phyloP scores from a whole-genome alignment of 2,797 vertebrate genomes.

The Alectoris magna region DNA sequence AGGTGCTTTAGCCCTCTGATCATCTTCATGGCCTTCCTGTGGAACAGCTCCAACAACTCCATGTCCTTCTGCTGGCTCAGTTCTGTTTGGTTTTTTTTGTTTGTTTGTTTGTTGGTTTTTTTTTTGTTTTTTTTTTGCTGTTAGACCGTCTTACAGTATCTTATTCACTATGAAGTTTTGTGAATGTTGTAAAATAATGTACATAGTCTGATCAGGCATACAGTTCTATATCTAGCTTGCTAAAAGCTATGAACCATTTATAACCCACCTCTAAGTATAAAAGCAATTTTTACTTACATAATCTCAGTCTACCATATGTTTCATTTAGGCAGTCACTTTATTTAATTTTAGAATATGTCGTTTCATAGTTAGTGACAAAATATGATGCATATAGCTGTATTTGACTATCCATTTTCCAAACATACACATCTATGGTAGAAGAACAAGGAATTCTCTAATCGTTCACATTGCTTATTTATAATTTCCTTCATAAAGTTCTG shows the following conservation, averaged over 20 bases:
- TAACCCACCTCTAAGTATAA: background rate
- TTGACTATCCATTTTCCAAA: background rate
- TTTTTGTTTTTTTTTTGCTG: background rate
- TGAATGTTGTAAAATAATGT: background rate
- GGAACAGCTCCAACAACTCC: too few species aligned
- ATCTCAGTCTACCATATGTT: conserved; percentile 52
- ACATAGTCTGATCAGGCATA: background rate
- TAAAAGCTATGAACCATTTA: conserved; percentile 6
- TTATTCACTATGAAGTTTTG: background rate
- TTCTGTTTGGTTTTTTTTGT: background rate
- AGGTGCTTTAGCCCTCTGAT: too few species aligned
- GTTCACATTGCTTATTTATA: background rate
- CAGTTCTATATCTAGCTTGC: background rate
- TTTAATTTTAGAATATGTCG: conserved; percentile 8
- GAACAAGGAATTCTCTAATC: background rate
- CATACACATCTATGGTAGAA: background rate
- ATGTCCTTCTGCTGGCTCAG: background rate
- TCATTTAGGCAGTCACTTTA: background rate
- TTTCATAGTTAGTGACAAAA: background rate
- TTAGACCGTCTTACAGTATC: background rate
- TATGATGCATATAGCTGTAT: background rate
- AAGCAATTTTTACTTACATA: background rate
- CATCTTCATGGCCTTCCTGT: too few species aligned
- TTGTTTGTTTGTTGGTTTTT: too few species aligned
- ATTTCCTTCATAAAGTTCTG: background rate